Evolutionary conservation across 1,140 invertebrate genomes (phyloP).

Genomic region (Octopus sinensis): DNA sequence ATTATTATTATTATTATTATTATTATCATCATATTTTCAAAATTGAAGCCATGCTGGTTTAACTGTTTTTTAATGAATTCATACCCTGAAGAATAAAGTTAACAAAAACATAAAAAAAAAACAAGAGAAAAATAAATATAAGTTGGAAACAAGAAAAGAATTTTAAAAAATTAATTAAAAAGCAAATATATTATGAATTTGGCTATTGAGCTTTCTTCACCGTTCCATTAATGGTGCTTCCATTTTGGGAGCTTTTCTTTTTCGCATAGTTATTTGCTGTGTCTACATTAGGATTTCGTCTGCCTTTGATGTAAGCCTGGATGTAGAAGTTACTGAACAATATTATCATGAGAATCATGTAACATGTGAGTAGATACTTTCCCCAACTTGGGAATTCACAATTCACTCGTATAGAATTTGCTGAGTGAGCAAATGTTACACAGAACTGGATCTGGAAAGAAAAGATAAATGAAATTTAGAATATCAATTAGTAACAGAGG

Average conservation of each 20-base stretch:
- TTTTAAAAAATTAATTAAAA: background rate
- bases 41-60: too few species aligned
- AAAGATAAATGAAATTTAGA: slow-evolving; percentile 12
- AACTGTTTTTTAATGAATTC: too few species aligned
- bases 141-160: background rate
- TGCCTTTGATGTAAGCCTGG: slow-evolving; percentile 52
- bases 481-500: too few species aligned
- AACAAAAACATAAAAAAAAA: too few species aligned
- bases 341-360: slow-evolving; percentile 55
- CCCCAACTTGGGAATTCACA: slow-evolving; percentile 59
- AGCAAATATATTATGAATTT: background rate
- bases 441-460: slow-evolving; percentile 51
- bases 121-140: too few species aligned
- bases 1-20: too few species aligned
- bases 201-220: background rate
- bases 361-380: slow-evolving; percentile 49
- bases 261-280: background rate
- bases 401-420: slow-evolving; percentile 38
- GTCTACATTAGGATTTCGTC: background rate
- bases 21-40: too few species aligned
- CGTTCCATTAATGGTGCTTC: slow-evolving; percentile 4
- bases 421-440: slow-evolving; percentile 43
- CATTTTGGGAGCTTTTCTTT: background rate
- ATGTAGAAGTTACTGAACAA: slow-evolving; percentile 61
- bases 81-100: too few species aligned